Conservation (phyloP, 2,113 vertebrate genomes). For the Colius striatus region DNA sequence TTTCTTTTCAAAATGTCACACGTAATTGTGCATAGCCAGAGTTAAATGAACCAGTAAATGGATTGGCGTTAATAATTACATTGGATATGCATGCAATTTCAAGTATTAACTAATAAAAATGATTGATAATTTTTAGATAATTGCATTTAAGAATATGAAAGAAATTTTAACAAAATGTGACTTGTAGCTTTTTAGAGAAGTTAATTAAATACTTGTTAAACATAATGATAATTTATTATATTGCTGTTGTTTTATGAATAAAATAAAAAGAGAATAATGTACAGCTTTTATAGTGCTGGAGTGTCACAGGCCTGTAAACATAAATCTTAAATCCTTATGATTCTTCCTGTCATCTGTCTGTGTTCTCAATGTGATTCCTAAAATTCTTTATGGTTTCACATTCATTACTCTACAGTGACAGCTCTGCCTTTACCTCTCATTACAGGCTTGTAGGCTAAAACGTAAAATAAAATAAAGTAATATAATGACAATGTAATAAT, state of each 20-base stretch:
- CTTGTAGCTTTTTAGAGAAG: conserved; percentile 70
- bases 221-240: conserved; percentile 69
- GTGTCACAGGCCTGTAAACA: conserved; percentile 39
- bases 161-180: conserved; percentile 75
- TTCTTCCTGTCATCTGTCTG: not conserved
- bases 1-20: conserved; percentile 78
- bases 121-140: conserved; percentile 83
- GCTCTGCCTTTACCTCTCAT: conserved; percentile 9
- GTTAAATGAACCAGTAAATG: conserved; percentile 80
- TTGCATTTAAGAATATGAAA: conserved; percentile 77
- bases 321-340: not conserved
- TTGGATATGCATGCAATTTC: conserved; percentile 71
- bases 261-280: conserved; percentile 41
- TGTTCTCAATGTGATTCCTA: not conserved
- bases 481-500: not conserved
- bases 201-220: conserved; percentile 78
- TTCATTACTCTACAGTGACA: conserved; percentile 6
- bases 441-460: not conserved
- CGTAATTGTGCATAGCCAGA: conserved; percentile 77
- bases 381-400: conserved; percentile 24
- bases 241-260: conserved; percentile 47
- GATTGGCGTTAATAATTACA: conserved; percentile 77
- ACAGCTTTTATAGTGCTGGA: conserved; percentile 3
- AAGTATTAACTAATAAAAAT: conserved; percentile 82
- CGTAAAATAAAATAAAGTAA: not conserved